Evolutionary conservation across 2,113 vertebrate genomes (phyloP), one percentile per base, ranked within the genome.

Genomic region (Muntiacus reevesi): DNA sequence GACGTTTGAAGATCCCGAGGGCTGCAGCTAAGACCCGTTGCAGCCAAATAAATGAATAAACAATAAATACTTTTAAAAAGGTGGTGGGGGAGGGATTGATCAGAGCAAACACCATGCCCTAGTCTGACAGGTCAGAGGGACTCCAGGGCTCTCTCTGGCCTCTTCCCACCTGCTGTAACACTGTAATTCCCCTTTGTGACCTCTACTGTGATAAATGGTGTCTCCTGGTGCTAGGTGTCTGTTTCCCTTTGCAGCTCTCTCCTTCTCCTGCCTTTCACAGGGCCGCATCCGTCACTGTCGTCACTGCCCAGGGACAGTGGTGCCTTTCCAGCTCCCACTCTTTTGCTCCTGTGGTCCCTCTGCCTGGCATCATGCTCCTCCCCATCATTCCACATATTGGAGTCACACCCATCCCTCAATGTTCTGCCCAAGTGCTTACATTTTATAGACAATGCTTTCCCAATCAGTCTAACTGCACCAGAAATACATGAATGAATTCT

Each of bases 381-480:
- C 33, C 27, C 23, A 17, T 7, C 13, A 0, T 62, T 14, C 33
- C 13, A 52, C 28, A 52, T n/a, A 3, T 17, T 7, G 19, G 87
- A 92, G 87, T 47, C 14, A 54, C 1, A 15, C 7, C 25, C 25
- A 64, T 52, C 84, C 47, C 36, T 62, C 71, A 25, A 7, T 5
- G 11, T 57, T 94, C 87, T 89, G 54, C 33, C 59, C 64, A 47
- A 27, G 25, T 28, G 23, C 78, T 59, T 36, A 79, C 6, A 57
- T 45, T 79, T 67, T 76, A 74, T 0, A 83, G 3, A 43, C 16
- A 62, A 71, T 54, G 62, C 3, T 50, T 45, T 87, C 81, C 3
- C 33, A 79, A 87, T 47, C 23, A 33, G 47, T 78, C 60, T 64
- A 67, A 95, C 52, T 81, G 84, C 59, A 90, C 64, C 59, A 92